Base-by-base conservation (phyloP, 2,888 invertebrate genomes). In the Philereme transversata region DNA sequence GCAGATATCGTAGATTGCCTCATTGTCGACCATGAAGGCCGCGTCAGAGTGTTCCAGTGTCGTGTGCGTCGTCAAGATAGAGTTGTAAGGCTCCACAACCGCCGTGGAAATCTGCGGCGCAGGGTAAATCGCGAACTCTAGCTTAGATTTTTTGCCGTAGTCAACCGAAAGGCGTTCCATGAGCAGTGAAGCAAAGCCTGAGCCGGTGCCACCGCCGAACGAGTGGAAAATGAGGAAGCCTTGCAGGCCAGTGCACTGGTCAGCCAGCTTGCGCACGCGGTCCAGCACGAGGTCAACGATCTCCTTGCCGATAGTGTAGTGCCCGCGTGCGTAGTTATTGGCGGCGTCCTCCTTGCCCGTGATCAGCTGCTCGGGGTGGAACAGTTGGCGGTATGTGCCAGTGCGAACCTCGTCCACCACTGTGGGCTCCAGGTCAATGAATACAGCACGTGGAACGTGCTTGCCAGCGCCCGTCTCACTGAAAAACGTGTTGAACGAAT, bases 341-440 rank as follows among this genome's bases (percentile, higher is more conserved):
- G 99, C 99, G 7, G 99, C 98, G 81, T 98, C 98, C 88, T 98
- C 98, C 86, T 99, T 99, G 60, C 98, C 98, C 7, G 97, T 98
- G 81, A 98, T 98, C 70, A 98, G 93, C 86, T 99, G 98, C 84
- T 99, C 98, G 0, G 98, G 99, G 82, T 99, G 99, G 94, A 99
- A 99, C 70, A 99, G 94, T 83, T 98, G 98, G 48, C 98, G 94
- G 92, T 99, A 99, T n/a, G 97, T 97, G 68, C 98, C 98, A 51
- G 97, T 97, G 74, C 97, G 95, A 43, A 98, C 97, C 87, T 97
- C 97, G 85, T 98, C 97, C 51, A 99, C 97, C 60, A 99, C 99
- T 57, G 98, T 98, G 35, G 99, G 99, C 87, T 99, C 99, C 79
- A 99, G 93, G 86, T 99, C 99, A 48, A 99, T 97, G 83, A 98